These are phyloP conservation scores for Zootermopsis nevadensis DNA, from an alignment of 2,888 invertebrate genomes.

Conservation along the genomic window DNA sequence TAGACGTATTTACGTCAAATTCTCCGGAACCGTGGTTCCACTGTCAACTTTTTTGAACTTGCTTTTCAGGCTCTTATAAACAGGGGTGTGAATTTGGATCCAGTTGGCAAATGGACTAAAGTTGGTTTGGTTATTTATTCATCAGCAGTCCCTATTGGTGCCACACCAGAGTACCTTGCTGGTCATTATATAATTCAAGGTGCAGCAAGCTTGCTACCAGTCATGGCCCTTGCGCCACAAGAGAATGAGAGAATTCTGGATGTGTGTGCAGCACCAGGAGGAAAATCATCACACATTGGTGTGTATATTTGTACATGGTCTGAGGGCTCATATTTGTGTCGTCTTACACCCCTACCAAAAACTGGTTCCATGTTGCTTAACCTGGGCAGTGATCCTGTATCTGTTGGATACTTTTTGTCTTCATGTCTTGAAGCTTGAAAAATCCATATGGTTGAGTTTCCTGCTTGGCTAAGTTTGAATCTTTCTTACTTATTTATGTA, in stretches of 20 bases:
- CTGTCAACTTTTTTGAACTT: not conserved
- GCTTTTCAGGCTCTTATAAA: slow-evolving; percentile 83
- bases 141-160: slow-evolving; percentile 95
- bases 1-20: too few relatives aligned
- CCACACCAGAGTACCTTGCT: slow-evolving; percentile 98
- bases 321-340: too few relatives aligned
- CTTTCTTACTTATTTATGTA: too few relatives aligned
- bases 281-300: slow-evolving; percentile 96
- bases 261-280: slow-evolving; percentile 98
- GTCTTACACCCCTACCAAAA: too few relatives aligned
- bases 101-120: slow-evolving; percentile 98
- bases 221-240: slow-evolving; percentile 97
- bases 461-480: too few relatives aligned
- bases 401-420: too few relatives aligned
- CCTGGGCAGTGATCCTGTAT: too few relatives aligned
- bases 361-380: too few relatives aligned
- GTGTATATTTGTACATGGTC: slow-evolving; percentile 44
- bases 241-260: slow-evolving; percentile 95
- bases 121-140: slow-evolving; percentile 97
- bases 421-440: too few relatives aligned
- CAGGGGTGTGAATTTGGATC: slow-evolving; percentile 97
- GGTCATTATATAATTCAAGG: slow-evolving; percentile 95
- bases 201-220: slow-evolving; percentile 95
- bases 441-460: too few relatives aligned
- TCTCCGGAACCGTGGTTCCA: too few relatives aligned